Percentiles rank a stretch among this genome's conserved stretches.
Conservation (phyloP, 2,888 invertebrate species). For the Cosmopolites sordidus region DNA sequence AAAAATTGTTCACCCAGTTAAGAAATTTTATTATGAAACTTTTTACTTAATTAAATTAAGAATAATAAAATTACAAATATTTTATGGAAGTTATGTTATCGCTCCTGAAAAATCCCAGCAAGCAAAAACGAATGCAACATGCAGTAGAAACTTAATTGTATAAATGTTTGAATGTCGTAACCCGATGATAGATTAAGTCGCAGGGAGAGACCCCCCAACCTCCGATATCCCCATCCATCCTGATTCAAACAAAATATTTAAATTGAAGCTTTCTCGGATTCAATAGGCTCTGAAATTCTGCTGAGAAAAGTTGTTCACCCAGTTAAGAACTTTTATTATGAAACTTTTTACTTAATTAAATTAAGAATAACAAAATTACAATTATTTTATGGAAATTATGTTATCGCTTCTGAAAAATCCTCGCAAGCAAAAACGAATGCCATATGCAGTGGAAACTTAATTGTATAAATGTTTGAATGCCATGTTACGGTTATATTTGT, state of each 20-base stretch:
- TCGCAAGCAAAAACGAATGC: slow-evolving; percentile 7
- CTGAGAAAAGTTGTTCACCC: too few species aligned
- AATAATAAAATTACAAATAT: slow-evolving; percentile 12
- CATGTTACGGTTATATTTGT: slow-evolving; percentile 10
- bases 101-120: slow-evolving; percentile 6
- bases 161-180: slow-evolving; percentile 15
- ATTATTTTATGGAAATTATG: slow-evolving; percentile 14
- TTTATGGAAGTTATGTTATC: slow-evolving; percentile 8
- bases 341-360: too few species aligned
- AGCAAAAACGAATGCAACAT: slow-evolving; percentile 10
- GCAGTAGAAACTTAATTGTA: slow-evolving; percentile 4
- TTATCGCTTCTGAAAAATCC: slow-evolving; percentile 4
- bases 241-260: not conserved
- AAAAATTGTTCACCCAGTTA: too few species aligned
- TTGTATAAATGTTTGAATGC: slow-evolving; percentile 15
- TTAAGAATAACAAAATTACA: slow-evolving; percentile 9
- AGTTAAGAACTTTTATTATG: too few species aligned
- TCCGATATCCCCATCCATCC: not conserved
- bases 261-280: not conserved
- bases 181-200: slow-evolving; percentile 19
- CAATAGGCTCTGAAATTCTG: not conserved
- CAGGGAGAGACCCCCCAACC: slow-evolving; percentile 13
- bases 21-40: too few species aligned
- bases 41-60: too few species aligned
- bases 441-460: slow-evolving; percentile 3